Conservation (phyloP, 2,888 invertebrate genomes). For the Rutpela maculata region DNA sequence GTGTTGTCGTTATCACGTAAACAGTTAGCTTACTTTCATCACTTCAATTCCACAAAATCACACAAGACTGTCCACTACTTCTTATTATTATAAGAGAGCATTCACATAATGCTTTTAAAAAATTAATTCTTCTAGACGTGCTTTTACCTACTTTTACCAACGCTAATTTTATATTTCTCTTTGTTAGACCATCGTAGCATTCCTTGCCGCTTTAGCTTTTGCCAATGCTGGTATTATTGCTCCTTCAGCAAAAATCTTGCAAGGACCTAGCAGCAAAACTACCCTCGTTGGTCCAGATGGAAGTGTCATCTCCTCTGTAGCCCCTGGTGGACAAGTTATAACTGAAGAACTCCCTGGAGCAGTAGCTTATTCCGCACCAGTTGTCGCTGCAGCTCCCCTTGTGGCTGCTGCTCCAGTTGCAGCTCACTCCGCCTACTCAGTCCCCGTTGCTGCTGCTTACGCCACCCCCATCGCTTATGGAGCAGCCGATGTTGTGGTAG, state of each 20-base stretch:
- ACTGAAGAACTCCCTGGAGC: conserved; percentile 50
- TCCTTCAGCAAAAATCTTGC: conserved; percentile 52
- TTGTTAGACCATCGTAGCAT: conserved; percentile 53
- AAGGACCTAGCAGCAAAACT: conserved; percentile 65
- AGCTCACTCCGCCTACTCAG: background rate
- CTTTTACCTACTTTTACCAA: too few relatives aligned
- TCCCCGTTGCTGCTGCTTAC: conserved; percentile 6
- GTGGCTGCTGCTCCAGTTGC: conserved; percentile 35
- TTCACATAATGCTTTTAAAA: too few relatives aligned
- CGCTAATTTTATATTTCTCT: background rate
- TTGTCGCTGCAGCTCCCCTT: conserved; percentile 42
- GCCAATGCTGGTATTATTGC: conserved; percentile 50
- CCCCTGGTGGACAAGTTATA: conserved; percentile 56
- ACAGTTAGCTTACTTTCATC: too few relatives aligned
- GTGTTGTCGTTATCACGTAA: too few relatives aligned
- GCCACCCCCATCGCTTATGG: conserved; percentile 16
- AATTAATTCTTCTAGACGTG: too few relatives aligned
- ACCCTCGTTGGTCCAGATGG: conserved; percentile 65
- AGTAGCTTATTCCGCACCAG: conserved; percentile 46
- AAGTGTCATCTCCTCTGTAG: conserved; percentile 61
- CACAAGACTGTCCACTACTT: too few relatives aligned
- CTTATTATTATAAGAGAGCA: too few relatives aligned
- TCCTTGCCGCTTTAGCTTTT: conserved; percentile 59
- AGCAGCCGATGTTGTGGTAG: conserved; percentile 41
- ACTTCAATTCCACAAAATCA: too few relatives aligned